Evolutionary conservation across 2,797 vertebrate species (phyloP).

Genomic region (Coluber constrictor): DNA sequence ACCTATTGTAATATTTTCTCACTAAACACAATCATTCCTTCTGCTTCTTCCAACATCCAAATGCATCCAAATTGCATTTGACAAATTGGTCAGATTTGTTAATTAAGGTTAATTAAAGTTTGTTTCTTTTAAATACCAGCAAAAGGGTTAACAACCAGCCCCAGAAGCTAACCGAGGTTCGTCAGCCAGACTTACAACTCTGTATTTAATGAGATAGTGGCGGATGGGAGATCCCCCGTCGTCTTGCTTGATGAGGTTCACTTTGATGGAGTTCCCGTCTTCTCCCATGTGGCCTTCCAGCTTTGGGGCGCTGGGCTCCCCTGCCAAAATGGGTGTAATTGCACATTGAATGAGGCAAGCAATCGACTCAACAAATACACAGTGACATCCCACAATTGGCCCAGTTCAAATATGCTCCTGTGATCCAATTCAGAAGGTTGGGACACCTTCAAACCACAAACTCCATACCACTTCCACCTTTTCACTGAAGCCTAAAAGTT

Average conservation of each 20-base stretch:
- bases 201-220: constrained; percentile 91
- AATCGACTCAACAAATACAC: background rate
- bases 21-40: background rate
- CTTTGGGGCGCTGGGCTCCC: constrained; percentile 92
- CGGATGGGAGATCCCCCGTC: constrained; percentile 93
- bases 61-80: background rate
- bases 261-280: constrained; percentile 88
- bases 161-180: too few relatives aligned
- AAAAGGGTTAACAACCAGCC: background rate
- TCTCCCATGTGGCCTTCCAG: constrained; percentile 84
- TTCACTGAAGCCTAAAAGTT: background rate
- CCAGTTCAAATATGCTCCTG: background rate
- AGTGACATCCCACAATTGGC: background rate
- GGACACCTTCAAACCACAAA: background rate
- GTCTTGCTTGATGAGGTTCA: constrained; percentile 92
- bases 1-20: background rate
- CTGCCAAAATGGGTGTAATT: constrained; percentile 69
- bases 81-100: background rate
- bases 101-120: background rate
- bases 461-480: background rate
- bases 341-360: constrained; percentile 21
- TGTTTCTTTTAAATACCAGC: background rate
- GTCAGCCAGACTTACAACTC: constrained; percentile 82
- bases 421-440: background rate
- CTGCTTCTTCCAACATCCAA: background rate